Conservation (phyloP, 2,888 invertebrate genomes). For the Pristionchus fissidentatus region DNA sequence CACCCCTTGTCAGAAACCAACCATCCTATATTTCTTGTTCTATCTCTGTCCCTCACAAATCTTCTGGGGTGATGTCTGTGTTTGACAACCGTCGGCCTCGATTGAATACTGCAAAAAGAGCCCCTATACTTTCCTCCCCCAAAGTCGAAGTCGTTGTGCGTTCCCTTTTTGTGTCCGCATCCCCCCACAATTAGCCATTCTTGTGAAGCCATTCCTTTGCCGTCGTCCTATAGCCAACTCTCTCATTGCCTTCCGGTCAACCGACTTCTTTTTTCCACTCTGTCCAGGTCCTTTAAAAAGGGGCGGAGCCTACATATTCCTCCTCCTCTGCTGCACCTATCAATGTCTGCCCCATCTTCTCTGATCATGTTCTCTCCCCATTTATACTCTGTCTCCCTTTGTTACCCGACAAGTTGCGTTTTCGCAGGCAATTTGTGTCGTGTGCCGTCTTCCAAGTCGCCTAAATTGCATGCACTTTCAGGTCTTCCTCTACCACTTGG, state of each 20-base stretch:
- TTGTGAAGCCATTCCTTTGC: too few relatives aligned
- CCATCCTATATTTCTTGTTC: too few relatives aligned
- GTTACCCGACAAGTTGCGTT: too few relatives aligned
- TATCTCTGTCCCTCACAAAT: too few relatives aligned
- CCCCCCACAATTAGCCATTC: conserved; percentile 39
- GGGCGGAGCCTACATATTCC: conserved; percentile 23
- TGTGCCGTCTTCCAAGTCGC: not conserved
- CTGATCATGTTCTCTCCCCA: not conserved
- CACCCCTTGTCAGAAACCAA: conserved; percentile 7
- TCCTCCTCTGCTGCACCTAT: too few relatives aligned
- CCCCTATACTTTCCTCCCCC: not conserved
- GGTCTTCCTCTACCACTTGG: not conserved
- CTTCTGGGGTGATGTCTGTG: too few relatives aligned
- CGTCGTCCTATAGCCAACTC: not conserved
- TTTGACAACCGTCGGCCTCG: not conserved
- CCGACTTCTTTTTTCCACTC: too few relatives aligned
- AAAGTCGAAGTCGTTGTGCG: not conserved
- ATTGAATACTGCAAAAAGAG: not conserved
- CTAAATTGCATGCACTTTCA: not conserved
- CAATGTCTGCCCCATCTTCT: too few relatives aligned
- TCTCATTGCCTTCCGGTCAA: conserved; percentile 40
- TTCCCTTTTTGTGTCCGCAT: not conserved
- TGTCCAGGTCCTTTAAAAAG: not conserved
- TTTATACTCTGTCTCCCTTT: not conserved
- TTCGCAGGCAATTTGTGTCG: not conserved